Base-by-base conservation (phyloP, 2,113 vertebrate species). In the Condylura cristata region DNA sequence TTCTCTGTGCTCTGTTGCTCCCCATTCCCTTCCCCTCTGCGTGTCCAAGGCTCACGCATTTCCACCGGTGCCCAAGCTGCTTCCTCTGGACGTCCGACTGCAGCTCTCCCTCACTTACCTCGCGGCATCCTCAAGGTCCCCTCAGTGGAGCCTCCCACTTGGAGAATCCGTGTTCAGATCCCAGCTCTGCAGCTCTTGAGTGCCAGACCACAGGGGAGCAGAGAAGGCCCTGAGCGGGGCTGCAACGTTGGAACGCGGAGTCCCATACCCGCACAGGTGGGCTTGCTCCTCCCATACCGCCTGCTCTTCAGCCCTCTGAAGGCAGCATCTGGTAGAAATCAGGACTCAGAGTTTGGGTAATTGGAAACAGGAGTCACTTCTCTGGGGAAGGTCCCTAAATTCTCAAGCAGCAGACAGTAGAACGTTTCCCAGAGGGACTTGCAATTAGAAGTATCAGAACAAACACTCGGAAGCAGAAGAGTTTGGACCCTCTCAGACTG, bases 381-480 rank as follows among this genome's bases (percentile, higher is more conserved):
- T 78, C 48, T 85, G 44, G 37, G 91, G 88, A 81, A 7, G 39
- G 65, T 37, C 70, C 46, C 78, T 56, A 92, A 87, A 80, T 95
- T 66, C 53, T 85, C 78, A 87, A 32, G 44, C 66, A 95, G 66
- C 32, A 89, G 80, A 83, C 13, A 79, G 44, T 28, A 63, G 22
- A 44, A 20, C 71, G 81, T 32, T 91, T 91, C 85, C 76, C 39
- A 53, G 75, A 70, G 30, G 75, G 71, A 8, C 66, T 80, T 84
- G 22, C 51, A 10, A 81, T 95, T 72, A 92, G 58, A 90, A 51
- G 68, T 66, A 28, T 34, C 34, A 46, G 60, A 95, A 90, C 66
- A 87, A 86, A 97, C 65, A 66, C 37, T 89, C 68, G 63, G 44
- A 90, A 81, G 78, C 86, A 84, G 58, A 70, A 84, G 58, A 70